Evolutionary conservation across 2,888 invertebrate species (phyloP), one percentile per base, ranked within the genome.

Genomic region (Volucella zonaria): DNA sequence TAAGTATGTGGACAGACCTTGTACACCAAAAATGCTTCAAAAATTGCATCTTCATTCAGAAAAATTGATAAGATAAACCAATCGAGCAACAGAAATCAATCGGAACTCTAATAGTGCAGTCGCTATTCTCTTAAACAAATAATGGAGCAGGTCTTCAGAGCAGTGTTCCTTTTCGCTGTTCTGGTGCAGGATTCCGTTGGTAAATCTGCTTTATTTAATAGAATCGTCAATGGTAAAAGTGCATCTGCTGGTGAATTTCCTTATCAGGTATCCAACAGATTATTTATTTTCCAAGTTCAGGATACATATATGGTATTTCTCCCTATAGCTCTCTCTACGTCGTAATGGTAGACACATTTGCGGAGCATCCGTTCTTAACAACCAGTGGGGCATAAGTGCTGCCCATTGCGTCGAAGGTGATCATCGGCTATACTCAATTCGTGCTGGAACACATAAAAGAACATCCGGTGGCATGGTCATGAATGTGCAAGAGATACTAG

Each of bases 171-270:
- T 11, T 38, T 70, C 8, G n/a, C 12, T 12, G n/a, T 59, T 14
- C 14, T 70, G 3, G 49, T 68, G 1, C 12, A 70, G 31, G 51
- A 62, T 2, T 68, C 73, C 10, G 0, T 54, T 15, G 14, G 66
- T 4, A 70, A 42, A 4, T 31, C 47, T 18, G 49, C 71, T 14
- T 61, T 85, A 40, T 45, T 75, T 31, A 85, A 82, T 71, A 89
- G 91, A 1, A 91, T 91, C 51, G 91, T 91, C 0, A 91, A 90
- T 73, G 91, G 91, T 0, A 88, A 88, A n/a, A 89, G 88, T 59
- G 91, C 90, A 0, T 51, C 76, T 0, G 89, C 89, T 14, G 89
- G 89, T 3, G 88, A 91, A 49, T 91, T 91, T 74, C 90, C 90
- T 2, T 91, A 89, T 87, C 91, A 91, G 82, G 87, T 89, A 87